Evolutionary conservation across 2,113 vertebrate genomes (phyloP).

Genomic region (Gopherus flavomarginatus): DNA sequence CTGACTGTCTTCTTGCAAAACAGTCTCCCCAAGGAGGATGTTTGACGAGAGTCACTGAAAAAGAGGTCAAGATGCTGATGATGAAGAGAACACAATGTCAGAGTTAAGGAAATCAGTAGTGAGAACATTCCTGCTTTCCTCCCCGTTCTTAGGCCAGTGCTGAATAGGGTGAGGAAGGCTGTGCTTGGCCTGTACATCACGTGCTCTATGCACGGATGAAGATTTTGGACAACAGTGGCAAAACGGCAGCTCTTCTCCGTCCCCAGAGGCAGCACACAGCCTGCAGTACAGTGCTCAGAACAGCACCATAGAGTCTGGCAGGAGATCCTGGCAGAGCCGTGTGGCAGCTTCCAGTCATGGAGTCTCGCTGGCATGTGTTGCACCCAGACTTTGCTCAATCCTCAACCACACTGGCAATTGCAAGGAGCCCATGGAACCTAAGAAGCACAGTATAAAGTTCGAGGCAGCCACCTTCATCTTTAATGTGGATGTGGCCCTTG

Average conservation of each 20-base stretch:
- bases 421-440: too few relatives aligned
- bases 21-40: neutral
- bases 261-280: neutral
- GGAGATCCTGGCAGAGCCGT: neutral
- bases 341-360: neutral
- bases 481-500: fast-evolving
- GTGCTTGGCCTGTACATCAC: neutral
- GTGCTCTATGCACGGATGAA: neutral
- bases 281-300: neutral
- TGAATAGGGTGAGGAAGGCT: neutral
- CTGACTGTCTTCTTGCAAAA: conserved; percentile 43
- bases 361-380: fast-evolving
- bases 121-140: fast-evolving
- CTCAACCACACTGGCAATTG: fast-evolving
- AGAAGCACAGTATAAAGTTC: neutral
- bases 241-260: fast-evolving
- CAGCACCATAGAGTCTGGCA: neutral
- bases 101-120: neutral
- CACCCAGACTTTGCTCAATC: fast-evolving
- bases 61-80: neutral
- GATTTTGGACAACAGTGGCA: neutral
- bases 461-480: neutral
- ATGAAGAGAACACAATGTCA: neutral
- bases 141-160: neutral
- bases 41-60: conserved; percentile 22